Evolutionary conservation across 2,113 vertebrate genomes (phyloP).

Genomic region (Cyanoliseus patagonus): DNA sequence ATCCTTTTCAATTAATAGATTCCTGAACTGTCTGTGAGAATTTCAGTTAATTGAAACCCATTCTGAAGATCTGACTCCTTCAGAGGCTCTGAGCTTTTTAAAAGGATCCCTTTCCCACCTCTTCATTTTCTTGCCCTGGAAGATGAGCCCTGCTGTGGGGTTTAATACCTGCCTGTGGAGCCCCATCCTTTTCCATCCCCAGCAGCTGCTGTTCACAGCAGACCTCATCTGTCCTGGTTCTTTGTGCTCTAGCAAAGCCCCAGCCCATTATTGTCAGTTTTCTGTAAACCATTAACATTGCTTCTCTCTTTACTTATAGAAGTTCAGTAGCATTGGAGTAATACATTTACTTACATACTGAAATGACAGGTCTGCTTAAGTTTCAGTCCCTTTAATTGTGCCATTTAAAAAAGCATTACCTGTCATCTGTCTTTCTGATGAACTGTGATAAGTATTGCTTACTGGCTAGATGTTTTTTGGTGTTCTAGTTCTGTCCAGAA

Average conservation of each 20-base stretch:
- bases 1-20: background rate
- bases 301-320: background rate
- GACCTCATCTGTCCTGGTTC: background rate
- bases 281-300: background rate
- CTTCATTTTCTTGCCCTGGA: background rate
- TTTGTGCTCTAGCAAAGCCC: background rate
- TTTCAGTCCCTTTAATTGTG: background rate
- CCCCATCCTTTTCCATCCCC: background rate
- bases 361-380: background rate
- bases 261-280: background rate
- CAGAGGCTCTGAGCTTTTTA: background rate
- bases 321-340: background rate
- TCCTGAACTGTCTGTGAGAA: background rate
- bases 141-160: background rate
- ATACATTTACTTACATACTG: background rate
- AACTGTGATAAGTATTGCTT: background rate
- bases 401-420: background rate
- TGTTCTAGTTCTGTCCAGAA: background rate
- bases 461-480: background rate
- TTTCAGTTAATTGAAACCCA: background rate
- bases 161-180: background rate
- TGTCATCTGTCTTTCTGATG: background rate
- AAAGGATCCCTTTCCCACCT: background rate
- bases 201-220: background rate
- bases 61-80: background rate